These are phyloP conservation scores for Thyatira batis DNA, from an alignment of 2,888 invertebrate species.

Conservation along the genomic window DNA sequence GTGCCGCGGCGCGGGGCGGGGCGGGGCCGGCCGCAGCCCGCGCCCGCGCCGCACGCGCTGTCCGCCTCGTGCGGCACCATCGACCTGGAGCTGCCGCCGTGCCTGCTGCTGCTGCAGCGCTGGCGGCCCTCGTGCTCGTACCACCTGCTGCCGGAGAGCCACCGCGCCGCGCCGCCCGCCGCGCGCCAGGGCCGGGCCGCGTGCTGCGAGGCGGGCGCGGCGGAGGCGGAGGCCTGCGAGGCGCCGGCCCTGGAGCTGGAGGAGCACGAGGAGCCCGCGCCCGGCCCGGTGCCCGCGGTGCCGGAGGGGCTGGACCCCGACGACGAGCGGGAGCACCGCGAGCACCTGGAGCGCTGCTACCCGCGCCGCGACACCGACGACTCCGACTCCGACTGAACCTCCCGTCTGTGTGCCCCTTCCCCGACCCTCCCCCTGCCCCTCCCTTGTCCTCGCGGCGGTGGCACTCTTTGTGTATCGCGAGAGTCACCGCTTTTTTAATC, in stretches of 20 bases:
- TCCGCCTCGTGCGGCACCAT: slow-evolving; percentile 86
- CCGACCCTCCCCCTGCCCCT: no score
- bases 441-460: no score
- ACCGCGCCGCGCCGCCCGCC: slow-evolving; percentile 26
- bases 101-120: slow-evolving; percentile 45
- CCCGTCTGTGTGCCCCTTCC: no score
- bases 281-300: slow-evolving; percentile 1
- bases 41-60: slow-evolving; percentile 47
- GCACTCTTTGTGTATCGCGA: no score
- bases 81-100: slow-evolving; percentile 42
- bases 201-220: slow-evolving; percentile 16
- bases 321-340: neutral
- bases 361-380: neutral
- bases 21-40: slow-evolving; percentile 15
- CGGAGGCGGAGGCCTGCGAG: slow-evolving; percentile 5
- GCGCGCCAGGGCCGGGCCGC: slow-evolving; percentile 11
- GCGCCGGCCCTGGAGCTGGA: slow-evolving; percentile 9
- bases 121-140: slow-evolving; percentile 28
- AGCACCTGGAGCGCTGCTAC: neutral
- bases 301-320: neutral
- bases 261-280: slow-evolving; percentile 9
- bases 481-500: no score
- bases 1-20: slow-evolving; percentile 20
- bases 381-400: neutral
- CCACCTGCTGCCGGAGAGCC: slow-evolving; percentile 53